A percentile compares a stretch with the other conserved stretches of the same genome.
phyloP scores from a whole-genome alignment of 2,113 vertebrate genomes.

The Etia nguti region DNA sequence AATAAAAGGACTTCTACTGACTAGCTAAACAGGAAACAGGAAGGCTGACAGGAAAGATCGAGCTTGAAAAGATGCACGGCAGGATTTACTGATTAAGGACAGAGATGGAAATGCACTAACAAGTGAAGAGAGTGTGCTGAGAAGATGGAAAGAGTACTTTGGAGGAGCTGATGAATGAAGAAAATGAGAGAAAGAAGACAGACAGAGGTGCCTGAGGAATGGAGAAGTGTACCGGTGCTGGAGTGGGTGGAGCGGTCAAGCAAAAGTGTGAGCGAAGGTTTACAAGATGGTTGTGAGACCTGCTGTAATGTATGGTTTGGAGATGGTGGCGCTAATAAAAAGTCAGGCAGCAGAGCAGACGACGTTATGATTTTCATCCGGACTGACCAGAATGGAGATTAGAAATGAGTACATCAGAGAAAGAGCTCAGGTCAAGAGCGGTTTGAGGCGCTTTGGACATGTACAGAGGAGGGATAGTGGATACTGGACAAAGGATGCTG shows the following conservation, averaged over 20 bases:
- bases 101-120: neutral
- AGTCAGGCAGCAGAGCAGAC: neutral
- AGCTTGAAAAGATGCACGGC: rapidly evolving
- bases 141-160: neutral
- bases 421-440: neutral
- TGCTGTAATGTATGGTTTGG: neutral
- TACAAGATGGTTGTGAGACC: neutral
- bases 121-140: neutral
- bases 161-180: rapidly evolving
- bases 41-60: neutral
- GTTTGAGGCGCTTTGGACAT: neutral
- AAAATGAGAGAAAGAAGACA: neutral
- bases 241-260: neutral
- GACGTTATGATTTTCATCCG: neutral
- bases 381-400: neutral
- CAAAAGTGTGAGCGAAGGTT: rapidly evolving
- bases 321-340: neutral
- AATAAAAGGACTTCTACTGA: neutral
- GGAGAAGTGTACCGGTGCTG: neutral
- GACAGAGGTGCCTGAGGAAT: neutral
- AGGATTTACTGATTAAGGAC: neutral
- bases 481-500: neutral
- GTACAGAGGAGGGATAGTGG: neutral
- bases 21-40: neutral
- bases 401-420: neutral